Conservation (phyloP, 2,888 invertebrate species). For the Opisthograptis luteolata region DNA sequence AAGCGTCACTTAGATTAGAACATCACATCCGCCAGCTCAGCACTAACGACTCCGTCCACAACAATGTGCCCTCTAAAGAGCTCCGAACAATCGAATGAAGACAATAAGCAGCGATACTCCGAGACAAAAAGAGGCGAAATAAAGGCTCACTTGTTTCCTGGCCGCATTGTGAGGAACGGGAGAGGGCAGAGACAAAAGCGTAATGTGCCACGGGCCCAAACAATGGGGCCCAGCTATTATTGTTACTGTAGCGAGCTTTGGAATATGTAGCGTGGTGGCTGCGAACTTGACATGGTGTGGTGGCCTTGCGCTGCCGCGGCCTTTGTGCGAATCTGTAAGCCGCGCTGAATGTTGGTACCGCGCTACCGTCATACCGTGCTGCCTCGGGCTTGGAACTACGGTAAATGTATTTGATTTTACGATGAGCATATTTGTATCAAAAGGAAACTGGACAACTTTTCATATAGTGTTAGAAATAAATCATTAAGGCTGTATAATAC, state of each 20-base stretch:
- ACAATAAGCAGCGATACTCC: slow-evolving; percentile 86
- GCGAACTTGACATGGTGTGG: slow-evolving; percentile 80
- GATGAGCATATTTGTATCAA: too few relatives aligned
- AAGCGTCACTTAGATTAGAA: slow-evolving; percentile 78
- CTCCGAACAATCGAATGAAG: slow-evolving; percentile 85
- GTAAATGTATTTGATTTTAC: neutral
- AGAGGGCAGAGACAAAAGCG: slow-evolving; percentile 85
- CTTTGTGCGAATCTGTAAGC: slow-evolving; percentile 25
- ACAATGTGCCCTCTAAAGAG: slow-evolving; percentile 84
- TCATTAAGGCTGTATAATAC: too few relatives aligned
- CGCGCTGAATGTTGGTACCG: slow-evolving; percentile 3
- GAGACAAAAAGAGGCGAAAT: slow-evolving; percentile 86
- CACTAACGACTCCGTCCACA: slow-evolving; percentile 81
- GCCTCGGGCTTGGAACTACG: neutral
- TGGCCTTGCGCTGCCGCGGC: slow-evolving; percentile 49
- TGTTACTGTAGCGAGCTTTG: slow-evolving; percentile 82
- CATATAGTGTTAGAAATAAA: too few relatives aligned
- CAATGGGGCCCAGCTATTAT: slow-evolving; percentile 82
- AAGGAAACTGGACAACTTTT: too few relatives aligned
- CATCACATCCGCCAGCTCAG: slow-evolving; percentile 81
- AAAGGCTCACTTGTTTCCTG: slow-evolving; percentile 86
- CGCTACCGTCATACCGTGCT: neutral
- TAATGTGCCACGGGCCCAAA: slow-evolving; percentile 85
- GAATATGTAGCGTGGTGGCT: slow-evolving; percentile 72
- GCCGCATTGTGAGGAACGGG: slow-evolving; percentile 84